These are phyloP conservation scores for Aurelia sp. DNA, from an alignment of 30 jellyfish, hydroid and myxozoan genomes.

Conservation along the genomic window DNA sequence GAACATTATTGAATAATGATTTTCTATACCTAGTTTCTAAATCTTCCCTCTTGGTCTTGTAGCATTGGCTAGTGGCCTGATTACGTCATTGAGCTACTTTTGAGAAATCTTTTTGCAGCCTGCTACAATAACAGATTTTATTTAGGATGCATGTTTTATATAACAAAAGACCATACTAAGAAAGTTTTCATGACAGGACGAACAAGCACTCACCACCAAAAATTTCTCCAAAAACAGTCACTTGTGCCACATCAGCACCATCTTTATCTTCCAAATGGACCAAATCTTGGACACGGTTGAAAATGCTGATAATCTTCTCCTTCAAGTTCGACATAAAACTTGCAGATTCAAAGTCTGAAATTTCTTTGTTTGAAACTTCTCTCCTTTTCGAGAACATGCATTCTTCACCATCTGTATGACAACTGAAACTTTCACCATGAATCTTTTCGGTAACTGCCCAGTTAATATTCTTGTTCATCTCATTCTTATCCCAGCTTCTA, in stretches of 20 bases:
- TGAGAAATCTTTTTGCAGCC: no score
- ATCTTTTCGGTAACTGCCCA: constrained; percentile 87
- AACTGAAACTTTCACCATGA: constrained; percentile 87
- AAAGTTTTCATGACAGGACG: no score
- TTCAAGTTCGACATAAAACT: constrained; percentile 64
- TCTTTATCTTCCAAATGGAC: no score
- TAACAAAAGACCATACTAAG: no score
- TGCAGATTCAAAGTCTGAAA: constrained; percentile 42
- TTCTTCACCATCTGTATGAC: constrained; percentile 77
- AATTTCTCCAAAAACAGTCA: constrained; percentile 78
- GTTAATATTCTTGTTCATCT: constrained; percentile 1
- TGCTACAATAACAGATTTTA: no score
- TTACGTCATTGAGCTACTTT: no score
- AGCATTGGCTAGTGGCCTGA: no score
- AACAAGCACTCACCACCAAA: constrained; percentile 73
- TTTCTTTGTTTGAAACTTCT: constrained; percentile 62
- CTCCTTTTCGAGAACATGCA: constrained; percentile 72
- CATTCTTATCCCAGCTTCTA: background rate
- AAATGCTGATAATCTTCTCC: constrained; percentile 59
- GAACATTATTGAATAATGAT: no score
- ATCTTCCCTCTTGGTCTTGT: no score
- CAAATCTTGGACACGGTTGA: constrained; percentile 27
- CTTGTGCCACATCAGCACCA: constrained; percentile 53
- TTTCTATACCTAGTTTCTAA: no score
- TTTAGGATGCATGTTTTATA: no score